Conservation (phyloP, 2,113 vertebrate species). For the Centropristis striata region DNA sequence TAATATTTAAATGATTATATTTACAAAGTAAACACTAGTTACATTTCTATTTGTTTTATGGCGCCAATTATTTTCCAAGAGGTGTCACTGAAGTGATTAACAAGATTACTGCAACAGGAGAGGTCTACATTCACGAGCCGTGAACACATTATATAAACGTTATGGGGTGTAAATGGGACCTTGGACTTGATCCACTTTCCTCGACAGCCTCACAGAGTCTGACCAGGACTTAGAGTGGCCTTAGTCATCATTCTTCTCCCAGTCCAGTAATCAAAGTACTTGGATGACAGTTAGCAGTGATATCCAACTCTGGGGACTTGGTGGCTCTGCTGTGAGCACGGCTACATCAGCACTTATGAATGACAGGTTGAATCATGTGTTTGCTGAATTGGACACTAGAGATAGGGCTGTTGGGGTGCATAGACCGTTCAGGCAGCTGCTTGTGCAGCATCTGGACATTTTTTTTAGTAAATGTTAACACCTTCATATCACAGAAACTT, state of each 20-base stretch:
- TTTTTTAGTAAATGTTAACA: conserved; percentile 46
- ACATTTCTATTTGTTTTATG: not conserved
- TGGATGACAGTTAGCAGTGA: conserved; percentile 76
- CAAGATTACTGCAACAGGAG: conserved; percentile 14
- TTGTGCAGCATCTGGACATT: conserved; percentile 39
- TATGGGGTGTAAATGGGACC: conserved; percentile 42
- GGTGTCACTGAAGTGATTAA: not conserved
- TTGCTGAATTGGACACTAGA: conserved; percentile 72
- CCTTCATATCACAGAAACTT: conserved; percentile 31
- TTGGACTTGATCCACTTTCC: conserved; percentile 56
- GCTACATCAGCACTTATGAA: conserved; percentile 79
- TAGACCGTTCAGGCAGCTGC: conserved; percentile 54
- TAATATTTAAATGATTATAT: too few species aligned
- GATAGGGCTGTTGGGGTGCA: conserved; percentile 37
- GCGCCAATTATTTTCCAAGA: not conserved
- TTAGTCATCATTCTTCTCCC: conserved; percentile 73
- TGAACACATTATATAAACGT: conserved; percentile 35
- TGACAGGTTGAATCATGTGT: conserved; percentile 65
- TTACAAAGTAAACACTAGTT: not conserved
- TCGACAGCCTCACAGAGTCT: conserved; percentile 34
- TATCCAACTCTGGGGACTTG: conserved; percentile 69
- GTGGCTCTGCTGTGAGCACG: conserved; percentile 42
- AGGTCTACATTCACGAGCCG: not conserved
- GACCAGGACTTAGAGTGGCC: conserved; percentile 50
- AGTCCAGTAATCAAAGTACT: conserved; percentile 69